These are phyloP conservation scores for Erinaceus europaeus DNA, from an alignment of 2,113 vertebrate genomes.

Conservation along the genomic window DNA sequence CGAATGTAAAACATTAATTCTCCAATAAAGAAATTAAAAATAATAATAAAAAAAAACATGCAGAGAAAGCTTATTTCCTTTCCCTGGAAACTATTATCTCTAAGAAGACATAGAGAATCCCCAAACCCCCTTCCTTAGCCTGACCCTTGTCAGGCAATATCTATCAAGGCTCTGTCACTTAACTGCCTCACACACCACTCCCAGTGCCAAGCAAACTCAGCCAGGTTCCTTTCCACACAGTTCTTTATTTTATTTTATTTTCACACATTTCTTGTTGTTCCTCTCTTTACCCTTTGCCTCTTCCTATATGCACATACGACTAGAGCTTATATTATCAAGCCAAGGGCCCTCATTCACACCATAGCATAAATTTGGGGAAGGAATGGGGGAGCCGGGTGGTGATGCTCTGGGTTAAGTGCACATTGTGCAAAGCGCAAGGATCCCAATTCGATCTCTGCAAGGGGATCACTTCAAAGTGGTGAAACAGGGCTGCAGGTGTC, in stretches of 20 bases:
- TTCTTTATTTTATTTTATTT: background rate
- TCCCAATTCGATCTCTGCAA: too few relatives aligned
- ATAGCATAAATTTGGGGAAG: background rate
- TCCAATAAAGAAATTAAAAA: too few relatives aligned
- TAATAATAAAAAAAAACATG: too few relatives aligned
- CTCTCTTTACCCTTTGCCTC: background rate
- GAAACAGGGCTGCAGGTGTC: too few relatives aligned
- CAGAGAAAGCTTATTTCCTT: background rate
- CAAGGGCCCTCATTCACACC: background rate
- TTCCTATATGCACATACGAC: slow-evolving; percentile 20
- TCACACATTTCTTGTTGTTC: too few relatives aligned
- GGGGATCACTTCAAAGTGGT: too few relatives aligned
- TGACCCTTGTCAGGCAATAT: background rate
- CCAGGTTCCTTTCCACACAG: too few relatives aligned
- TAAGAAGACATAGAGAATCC: background rate
- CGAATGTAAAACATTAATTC: too few relatives aligned
- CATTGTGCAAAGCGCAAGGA: too few relatives aligned
- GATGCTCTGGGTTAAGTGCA: too few relatives aligned
- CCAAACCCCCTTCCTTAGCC: background rate
- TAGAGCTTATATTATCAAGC: slow-evolving; percentile 13
- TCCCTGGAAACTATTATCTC: background rate
- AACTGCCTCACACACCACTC: background rate
- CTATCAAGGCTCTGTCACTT: background rate
- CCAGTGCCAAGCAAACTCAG: background rate
- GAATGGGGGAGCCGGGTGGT: too few relatives aligned